Conservation (phyloP, 2,113 vertebrate species). For the Arizona elegans region DNA sequence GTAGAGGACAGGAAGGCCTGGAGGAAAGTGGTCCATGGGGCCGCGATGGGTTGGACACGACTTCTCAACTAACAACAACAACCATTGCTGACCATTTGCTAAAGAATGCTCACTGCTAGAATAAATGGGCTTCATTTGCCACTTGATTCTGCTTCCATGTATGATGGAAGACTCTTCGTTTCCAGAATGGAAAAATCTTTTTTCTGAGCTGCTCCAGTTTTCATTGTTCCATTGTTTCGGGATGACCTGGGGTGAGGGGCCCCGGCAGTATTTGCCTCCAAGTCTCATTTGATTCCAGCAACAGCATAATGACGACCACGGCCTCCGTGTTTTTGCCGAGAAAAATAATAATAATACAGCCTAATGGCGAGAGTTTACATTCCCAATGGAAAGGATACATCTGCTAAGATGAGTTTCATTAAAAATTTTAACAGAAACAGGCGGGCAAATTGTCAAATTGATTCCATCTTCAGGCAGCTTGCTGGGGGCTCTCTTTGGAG, state of each 20-base stretch:
- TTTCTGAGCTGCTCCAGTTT: neutral
- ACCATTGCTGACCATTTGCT: neutral
- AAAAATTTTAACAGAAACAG: conserved; percentile 49
- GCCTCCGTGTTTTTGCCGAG: conserved; percentile 44
- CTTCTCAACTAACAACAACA: too few species aligned
- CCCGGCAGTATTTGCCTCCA: neutral
- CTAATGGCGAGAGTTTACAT: conserved; percentile 57
- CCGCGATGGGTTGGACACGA: too few species aligned
- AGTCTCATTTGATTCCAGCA: conserved; percentile 34
- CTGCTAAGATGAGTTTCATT: conserved; percentile 63
- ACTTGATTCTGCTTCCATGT: neutral
- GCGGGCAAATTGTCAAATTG: conserved; percentile 54
- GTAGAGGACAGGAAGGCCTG: too few species aligned
- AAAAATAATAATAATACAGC: conserved; percentile 42
- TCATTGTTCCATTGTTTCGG: conserved; percentile 24
- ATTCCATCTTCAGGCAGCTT: conserved; percentile 50
- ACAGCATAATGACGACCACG: conserved; percentile 13
- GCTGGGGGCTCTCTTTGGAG: conserved; percentile 23
- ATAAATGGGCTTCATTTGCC: neutral
- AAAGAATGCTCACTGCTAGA: neutral
- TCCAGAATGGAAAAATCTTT: conserved; percentile 26
- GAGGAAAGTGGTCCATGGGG: too few species aligned
- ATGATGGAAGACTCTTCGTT: neutral
- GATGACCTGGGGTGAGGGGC: neutral
- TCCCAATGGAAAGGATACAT: conserved; percentile 61